Percentiles rank a stretch among this genome's conserved stretches.
These are phyloP conservation scores for Alectura lathami DNA, from an alignment of 2,113 vertebrate species.

Conservation along the genomic window DNA sequence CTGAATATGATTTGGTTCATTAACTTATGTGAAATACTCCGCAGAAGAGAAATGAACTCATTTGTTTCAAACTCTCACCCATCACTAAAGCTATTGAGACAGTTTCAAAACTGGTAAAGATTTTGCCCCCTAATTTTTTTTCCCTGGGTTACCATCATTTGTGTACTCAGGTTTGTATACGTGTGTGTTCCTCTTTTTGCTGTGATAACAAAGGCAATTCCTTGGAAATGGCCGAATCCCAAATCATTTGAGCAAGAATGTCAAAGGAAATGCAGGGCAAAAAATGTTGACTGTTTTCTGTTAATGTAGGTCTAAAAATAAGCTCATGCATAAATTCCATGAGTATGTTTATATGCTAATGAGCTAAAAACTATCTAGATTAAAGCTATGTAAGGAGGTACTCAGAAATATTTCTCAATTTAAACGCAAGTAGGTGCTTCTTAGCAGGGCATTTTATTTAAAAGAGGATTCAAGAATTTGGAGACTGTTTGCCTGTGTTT, in stretches of 20 bases:
- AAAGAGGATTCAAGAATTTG: not conserved
- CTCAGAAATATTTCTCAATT: not conserved
- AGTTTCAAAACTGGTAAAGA: not conserved
- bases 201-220: not conserved
- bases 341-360: not conserved
- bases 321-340: not conserved
- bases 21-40: too few species aligned
- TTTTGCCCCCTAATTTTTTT: not conserved
- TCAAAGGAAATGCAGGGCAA: too few species aligned
- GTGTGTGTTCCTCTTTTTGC: too few species aligned
- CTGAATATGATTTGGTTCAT: too few species aligned
- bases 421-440: not conserved
- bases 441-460: accelerated
- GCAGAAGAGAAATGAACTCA: too few species aligned
- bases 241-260: too few species aligned
- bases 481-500: not conserved
- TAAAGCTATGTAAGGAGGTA: not conserved
- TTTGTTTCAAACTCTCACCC: too few species aligned
- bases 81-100: not conserved
- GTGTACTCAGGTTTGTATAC: not conserved
- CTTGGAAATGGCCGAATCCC: not conserved
- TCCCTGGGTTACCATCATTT: not conserved
- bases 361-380: not conserved
- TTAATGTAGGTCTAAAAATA: not conserved
- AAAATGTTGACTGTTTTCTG: not conserved